Conservation (phyloP, 2,797 vertebrate species). For the Intellagama lesueurii region DNA sequence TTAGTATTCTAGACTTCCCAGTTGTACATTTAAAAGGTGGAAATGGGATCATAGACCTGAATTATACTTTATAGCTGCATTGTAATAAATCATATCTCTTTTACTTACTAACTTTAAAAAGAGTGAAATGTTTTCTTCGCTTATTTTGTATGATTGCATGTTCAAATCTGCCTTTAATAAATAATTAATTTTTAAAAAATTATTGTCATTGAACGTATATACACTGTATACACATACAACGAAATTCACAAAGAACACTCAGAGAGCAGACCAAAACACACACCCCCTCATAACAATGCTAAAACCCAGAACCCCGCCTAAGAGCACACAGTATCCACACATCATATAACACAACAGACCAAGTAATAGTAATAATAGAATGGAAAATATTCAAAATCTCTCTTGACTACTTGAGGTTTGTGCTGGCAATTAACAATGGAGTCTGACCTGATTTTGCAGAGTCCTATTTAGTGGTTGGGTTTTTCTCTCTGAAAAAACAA, state of each 20-base stretch:
- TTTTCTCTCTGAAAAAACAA: constrained; percentile 52
- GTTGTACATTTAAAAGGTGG: neutral
- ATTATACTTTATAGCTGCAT: neutral
- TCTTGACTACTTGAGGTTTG: constrained; percentile 35
- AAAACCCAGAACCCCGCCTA: too few relatives aligned
- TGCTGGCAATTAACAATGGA: constrained; percentile 39
- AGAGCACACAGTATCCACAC: too few relatives aligned
- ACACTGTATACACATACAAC: too few relatives aligned
- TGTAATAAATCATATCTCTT: constrained; percentile 32
- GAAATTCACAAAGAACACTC: too few relatives aligned
- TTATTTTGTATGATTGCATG: neutral
- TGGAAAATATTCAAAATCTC: constrained; percentile 25
- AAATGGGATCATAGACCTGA: constrained; percentile 5
- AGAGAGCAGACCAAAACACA: too few relatives aligned
- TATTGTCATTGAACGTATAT: too few relatives aligned
- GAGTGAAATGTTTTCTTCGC: constrained; percentile 9
- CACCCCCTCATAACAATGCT: too few relatives aligned
- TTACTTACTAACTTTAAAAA: constrained; percentile 16
- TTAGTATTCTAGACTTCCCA: neutral
- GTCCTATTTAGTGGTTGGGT: constrained; percentile 39
- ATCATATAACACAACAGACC: too few relatives aligned
- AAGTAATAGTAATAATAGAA: neutral
- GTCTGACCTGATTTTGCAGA: constrained; percentile 52
- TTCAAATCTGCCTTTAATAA: constrained; percentile 11
- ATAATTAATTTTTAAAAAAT: neutral